Base-by-base conservation (phyloP, 2,797 vertebrate genomes). In the Anabacerthia variegaticeps region DNA sequence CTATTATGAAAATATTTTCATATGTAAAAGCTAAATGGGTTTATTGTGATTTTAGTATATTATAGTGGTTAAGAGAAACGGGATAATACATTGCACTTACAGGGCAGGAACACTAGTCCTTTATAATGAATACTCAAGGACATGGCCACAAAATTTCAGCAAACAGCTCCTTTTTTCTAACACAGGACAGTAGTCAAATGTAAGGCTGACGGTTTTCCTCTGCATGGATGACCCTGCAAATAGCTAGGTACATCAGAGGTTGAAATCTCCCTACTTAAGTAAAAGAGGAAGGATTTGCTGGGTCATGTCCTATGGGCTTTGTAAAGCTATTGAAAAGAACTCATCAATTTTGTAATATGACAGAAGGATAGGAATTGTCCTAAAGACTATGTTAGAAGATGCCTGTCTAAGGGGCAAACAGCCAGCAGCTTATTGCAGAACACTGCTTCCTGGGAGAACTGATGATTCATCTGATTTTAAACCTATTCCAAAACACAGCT, bases 371-470 rank as follows among this genome's bases (percentile, higher is more conserved):
- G 68, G 66, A 23, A 55, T 58, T 93, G 23, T 65, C 58, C 51
- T 95, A 86, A 72, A 79, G 78, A 22, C 44, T 59, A 20, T 78
- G 51, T 89, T 89, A 75, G n/a, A 89, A 92, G 85, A 81, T 88
- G 56, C 55, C 41, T 54, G 37, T 44, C 84, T 82, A 3, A 54
- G 36, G 73, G 77, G 39, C 59, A 62, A 91, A 84, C 54, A 92
- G 68, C 67, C 61, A 93, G 28, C 51, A 73, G 20, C 36, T 92
- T 94, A 67, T 66, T 81, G 55, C 20, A 52, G 11, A 92, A 10
- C 7, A 62, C 28, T 59, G 41, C 58, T 93, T 78, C 62, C 93
- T 67, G 24, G 91, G 65, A 89, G 56, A 92, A 32, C 14, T 28
- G 8, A 30, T 88, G 85, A 89, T 84, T 95, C 74, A 49, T 91